These are phyloP conservation scores for Lepisosteus osseus DNA, from an alignment of 2,113 vertebrate genomes.

Conservation along the genomic window DNA sequence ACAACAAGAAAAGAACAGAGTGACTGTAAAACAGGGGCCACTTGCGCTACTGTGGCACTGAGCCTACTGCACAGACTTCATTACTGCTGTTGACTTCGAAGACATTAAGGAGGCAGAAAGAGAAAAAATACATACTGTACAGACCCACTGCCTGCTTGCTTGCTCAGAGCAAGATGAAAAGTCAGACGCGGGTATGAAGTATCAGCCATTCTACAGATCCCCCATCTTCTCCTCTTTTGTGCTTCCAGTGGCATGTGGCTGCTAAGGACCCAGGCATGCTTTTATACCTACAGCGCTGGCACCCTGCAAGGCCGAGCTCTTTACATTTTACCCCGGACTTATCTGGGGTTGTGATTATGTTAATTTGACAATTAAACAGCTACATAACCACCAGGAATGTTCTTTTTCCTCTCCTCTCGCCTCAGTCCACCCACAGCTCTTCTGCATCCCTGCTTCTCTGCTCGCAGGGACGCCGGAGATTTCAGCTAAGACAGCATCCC, in stretches of 20 bases:
- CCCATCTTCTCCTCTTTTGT: background rate
- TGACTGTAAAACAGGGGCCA: background rate
- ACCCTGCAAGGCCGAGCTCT: background rate
- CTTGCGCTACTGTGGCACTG: background rate
- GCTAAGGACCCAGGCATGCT: background rate
- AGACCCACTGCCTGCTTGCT: too few relatives aligned
- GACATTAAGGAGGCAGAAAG: background rate
- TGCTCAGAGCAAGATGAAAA: too few relatives aligned
- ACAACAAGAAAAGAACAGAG: constrained; percentile 24
- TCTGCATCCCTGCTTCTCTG: background rate
- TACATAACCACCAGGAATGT: background rate
- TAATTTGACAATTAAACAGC: background rate
- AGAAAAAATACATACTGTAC: background rate
- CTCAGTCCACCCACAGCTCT: too few relatives aligned
- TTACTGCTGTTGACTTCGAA: background rate
- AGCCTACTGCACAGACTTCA: background rate
- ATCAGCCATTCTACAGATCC: background rate
- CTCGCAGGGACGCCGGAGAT: background rate
- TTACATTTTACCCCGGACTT: background rate
- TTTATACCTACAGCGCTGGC: background rate
- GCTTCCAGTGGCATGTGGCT: background rate
- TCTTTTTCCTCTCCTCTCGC: background rate
- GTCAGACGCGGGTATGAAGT: background rate
- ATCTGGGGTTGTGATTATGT: background rate
- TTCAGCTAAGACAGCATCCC: background rate